Evolutionary conservation across 2,888 invertebrate species (phyloP).

Genomic region (Hermaeophaga mercurialis): DNA sequence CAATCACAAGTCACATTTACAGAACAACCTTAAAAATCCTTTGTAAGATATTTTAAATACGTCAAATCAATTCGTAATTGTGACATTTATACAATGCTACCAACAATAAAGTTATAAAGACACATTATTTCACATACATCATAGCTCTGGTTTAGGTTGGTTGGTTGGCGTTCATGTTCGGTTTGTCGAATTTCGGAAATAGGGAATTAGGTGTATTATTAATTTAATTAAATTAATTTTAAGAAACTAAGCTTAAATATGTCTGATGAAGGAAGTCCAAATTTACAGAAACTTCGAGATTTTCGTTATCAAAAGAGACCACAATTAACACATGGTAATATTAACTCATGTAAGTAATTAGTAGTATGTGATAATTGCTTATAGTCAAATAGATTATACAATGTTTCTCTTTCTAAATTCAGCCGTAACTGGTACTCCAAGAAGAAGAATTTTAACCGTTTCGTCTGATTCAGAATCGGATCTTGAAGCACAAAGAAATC

Average conservation of each 20-base stretch:
- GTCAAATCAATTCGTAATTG: too few relatives aligned
- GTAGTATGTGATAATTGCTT: conserved; percentile 8
- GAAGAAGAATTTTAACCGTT: conserved; percentile 36
- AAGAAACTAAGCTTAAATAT: conserved; percentile 35
- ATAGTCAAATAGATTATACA: not conserved
- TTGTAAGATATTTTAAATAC: too few relatives aligned
- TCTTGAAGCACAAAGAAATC: conserved; percentile 39
- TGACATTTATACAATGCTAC: conserved; percentile 5
- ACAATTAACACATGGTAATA: conserved; percentile 46
- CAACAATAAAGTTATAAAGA: not conserved
- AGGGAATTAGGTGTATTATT: too few relatives aligned
- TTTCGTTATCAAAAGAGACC: conserved; percentile 73
- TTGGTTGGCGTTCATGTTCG: conserved; percentile 5
- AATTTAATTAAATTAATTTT: too few relatives aligned
- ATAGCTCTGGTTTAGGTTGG: not conserved
- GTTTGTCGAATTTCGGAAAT: not conserved
- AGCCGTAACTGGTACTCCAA: conserved; percentile 16
- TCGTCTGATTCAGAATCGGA: conserved; percentile 64
- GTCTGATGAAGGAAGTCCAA: conserved; percentile 62
- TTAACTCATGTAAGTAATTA: conserved; percentile 45
- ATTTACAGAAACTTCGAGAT: conserved; percentile 67
- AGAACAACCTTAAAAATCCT: too few relatives aligned
- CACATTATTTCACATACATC: not conserved
- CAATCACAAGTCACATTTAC: too few relatives aligned
- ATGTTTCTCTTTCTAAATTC: not conserved